These are phyloP conservation scores for Pogonocichla stellata DNA, from an alignment of 2,113 vertebrate genomes.

Conservation along the genomic window DNA sequence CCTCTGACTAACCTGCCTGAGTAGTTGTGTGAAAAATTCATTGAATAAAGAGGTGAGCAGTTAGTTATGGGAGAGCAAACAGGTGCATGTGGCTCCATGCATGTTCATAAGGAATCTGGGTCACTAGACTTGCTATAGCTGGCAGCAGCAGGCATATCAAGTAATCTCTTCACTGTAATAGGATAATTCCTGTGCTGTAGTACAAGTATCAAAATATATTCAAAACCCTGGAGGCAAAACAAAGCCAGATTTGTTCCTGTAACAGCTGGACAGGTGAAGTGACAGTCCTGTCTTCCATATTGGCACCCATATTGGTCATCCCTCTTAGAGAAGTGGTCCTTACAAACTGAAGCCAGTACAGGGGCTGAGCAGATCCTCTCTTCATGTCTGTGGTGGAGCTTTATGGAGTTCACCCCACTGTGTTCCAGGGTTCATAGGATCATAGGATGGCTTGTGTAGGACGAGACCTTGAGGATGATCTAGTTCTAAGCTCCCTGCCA, in stretches of 20 bases:
- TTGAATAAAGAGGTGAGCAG: not conserved
- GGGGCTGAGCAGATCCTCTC: not conserved
- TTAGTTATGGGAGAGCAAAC: not conserved
- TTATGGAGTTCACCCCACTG: not conserved
- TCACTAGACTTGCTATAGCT: not conserved
- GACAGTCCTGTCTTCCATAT: not conserved
- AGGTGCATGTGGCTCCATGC: not conserved
- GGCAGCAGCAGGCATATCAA: not conserved
- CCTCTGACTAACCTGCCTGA: not conserved
- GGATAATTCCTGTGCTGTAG: slow-evolving; percentile 14
- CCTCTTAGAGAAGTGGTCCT: not conserved
- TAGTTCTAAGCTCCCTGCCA: not conserved
- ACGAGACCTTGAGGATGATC: not conserved
- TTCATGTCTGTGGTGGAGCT: not conserved
- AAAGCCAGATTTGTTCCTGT: slow-evolving; percentile 14
- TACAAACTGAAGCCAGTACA: not conserved
- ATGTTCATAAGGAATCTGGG: not conserved
- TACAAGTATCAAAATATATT: slow-evolving; percentile 29
- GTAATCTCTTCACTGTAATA: slow-evolving; percentile 45
- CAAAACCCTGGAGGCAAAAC: not conserved
- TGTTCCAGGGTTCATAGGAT: not conserved
- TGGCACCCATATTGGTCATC: not conserved
- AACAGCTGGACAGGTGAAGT: not conserved
- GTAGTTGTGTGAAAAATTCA: not conserved
- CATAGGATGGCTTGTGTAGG: not conserved